Percentiles rank a stretch among this genome's conserved stretches.
phyloP scores from a whole-genome alignment of 2,888 invertebrate species.

The Cantharis rustica region DNA sequence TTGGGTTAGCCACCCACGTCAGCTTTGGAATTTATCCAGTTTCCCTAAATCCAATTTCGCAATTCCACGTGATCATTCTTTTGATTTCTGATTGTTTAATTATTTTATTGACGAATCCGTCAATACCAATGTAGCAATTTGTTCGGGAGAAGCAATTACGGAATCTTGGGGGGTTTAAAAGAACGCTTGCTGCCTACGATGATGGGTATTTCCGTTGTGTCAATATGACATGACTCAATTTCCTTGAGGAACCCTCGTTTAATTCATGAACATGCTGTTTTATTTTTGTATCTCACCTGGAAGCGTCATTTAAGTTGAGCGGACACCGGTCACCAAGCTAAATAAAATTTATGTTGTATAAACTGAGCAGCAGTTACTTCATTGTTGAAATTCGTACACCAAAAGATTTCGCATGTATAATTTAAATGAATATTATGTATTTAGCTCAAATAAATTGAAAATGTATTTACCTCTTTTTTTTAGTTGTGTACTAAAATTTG shows the following conservation, averaged over 20 bases:
- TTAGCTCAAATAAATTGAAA: no score
- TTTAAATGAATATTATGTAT: no score
- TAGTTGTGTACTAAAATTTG: no score
- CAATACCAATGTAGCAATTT: neutral
- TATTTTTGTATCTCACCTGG: neutral
- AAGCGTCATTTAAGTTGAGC: neutral
- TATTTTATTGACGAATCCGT: neutral
- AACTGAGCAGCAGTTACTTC: no score
- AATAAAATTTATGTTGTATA: no score
- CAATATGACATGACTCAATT: neutral
- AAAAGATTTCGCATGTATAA: no score
- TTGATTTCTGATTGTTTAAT: neutral
- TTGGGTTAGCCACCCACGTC: neutral
- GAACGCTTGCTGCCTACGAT: neutral
- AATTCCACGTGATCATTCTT: neutral
- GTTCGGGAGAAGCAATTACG: neutral
- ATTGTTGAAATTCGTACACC: no score
- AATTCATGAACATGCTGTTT: neutral
- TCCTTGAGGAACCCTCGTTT: neutral
- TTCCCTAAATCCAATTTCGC: neutral
- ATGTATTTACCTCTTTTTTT: no score
- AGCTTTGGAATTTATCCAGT: neutral
- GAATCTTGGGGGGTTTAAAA: neutral
- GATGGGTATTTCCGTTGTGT: neutral
- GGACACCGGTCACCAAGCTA: neutral